Evolutionary conservation across 2,113 vertebrate species (phyloP), one percentile per base, ranked within the genome.

Genomic region (Salvelinus sp.): DNA sequence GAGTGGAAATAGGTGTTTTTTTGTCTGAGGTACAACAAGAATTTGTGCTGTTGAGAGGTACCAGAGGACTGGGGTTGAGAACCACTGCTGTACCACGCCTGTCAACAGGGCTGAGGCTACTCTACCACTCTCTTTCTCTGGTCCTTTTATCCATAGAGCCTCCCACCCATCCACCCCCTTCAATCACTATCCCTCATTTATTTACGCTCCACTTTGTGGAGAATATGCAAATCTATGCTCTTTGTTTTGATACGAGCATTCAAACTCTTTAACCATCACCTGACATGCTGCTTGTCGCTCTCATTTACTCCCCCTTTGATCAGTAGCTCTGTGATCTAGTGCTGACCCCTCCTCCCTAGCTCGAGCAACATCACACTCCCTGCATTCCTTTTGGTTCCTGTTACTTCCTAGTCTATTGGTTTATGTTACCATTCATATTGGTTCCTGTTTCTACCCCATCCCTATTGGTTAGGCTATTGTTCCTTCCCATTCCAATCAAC

Each of bases 151-250:
- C 20, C 33, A 69, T 48, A 48, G 33, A 14, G 3, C 14, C 27
- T 16, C 14, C 28, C 30, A 7, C 38, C 57, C 3, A 16, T 23
- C 10, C 20, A 16, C 10, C 27, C 70, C 58, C 33, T 71, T 28
- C 13, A 64, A 13, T 65, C 44, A 58, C 54, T 44, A 3, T 38
- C 38, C 10, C 69, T 66, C 22, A 58, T 65, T 12, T 20, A 20
- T 38, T 77, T 44, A 79, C n/a, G 23, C 83, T 79, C 4, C 65
- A 47, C 65, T 79, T 47, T 69, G 72, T 80, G 83, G 70, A 74
- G 16, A 54, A 69, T 20, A 79, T 60, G 20, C 33, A 73, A 1
- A 22, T 62, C 2, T 25, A 6, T 23, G 7, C 72, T 69, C 60
- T 27, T 58, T 72, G 25, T 57, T 60, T 72, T 30, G 25, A 30